Base-by-base conservation (phyloP, 2,888 invertebrate species). In the Thumatha senex region DNA sequence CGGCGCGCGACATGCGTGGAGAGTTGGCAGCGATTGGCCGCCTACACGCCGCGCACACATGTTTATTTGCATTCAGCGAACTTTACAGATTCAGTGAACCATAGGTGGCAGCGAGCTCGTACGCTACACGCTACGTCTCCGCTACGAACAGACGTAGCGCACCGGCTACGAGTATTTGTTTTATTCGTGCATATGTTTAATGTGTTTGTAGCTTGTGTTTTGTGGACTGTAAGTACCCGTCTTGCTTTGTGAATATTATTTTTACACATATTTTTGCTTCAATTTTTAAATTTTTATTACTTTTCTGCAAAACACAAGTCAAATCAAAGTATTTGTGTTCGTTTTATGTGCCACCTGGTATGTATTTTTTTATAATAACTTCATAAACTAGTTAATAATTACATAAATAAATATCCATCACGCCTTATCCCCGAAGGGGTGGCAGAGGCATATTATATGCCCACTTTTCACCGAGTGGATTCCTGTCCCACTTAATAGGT, bases 11-110 rank as follows among this genome's bases (percentile, higher is more conserved):
- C 87, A 83, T 86, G 89, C 89, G 90, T 89, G 86, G 70, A 62
- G 63, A 76, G 82, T 67, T 79, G 76, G 77, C 80, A 68, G 77
- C 76, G 78, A 89, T 89, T 89, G 90, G 90, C 76, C 73, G 76
- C 68, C 70, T 66, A 67, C 73, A 76, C 77, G 74, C 72, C 73
- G 70, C 82, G 81, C 89, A 88, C 89, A 89, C 86, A 88, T 87
- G 89, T 85, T 79, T 84, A 88, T 90, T 89, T 90, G 89, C 90
- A 91, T 90, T 80, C 80, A 74, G 74, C 63, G 71, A 78, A 82
- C 82, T 81, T 87, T 80, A 84, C 86, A 88, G 84, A 89, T 84
- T 89, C 89, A 90, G 89, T 90, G 86, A 88, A 88, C 85, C 89
- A 89, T 87, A 84, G 87, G 76, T 82, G 71, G 80, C 72, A 75